Evolutionary conservation across 1,140 invertebrate genomes (phyloP), one percentile per base, ranked within the genome.

Genomic region (Lysiphlebus fabarum): DNA sequence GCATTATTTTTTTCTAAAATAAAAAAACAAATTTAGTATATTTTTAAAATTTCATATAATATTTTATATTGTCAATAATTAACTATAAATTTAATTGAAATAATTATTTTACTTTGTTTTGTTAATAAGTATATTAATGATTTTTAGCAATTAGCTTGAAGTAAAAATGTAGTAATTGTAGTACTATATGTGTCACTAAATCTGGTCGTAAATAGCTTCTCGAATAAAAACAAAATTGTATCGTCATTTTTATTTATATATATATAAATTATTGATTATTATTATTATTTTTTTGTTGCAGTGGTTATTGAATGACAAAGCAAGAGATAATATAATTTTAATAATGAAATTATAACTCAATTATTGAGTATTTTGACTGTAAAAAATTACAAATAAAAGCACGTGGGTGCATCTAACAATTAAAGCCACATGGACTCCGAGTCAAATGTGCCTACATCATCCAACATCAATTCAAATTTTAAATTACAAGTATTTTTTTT

Each of bases 401-500:
- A 47, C 41, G 49, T 44, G 56, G 58, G 58, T 55, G 58, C 50
- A 55, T 61, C 58, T 63, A 59, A 63, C 58, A 51, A 61, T 58
- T 56, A 44, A 63, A 58, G 58, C 60, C 61, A 65, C 64, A 65
- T 65, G 63, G 63, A 65, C 63, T 55, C 63, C 60, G 59, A 54
- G 49, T 58, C 53, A 51, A 61, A 43, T 42, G 55, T 41, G 56
- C 47, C 56, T 56, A 36, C 38, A 12, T 41, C 56, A 50, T 45
- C 40, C 54, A 42, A 51, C 53, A 54, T 55, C 54, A 37, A 45
- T 53, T 26, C 58, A 34, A 37, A 60, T 53, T 44, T 60, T 53
- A 55, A 56, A 54, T 36, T 38, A 14, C 11, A 37, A 37, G 56
- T 38, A 17, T 9, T 44, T 61, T 50, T 50, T 14, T 42, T 36